Evolutionary conservation across 2,113 vertebrate genomes (phyloP).

Genomic region (Tauraco erythrolophus): DNA sequence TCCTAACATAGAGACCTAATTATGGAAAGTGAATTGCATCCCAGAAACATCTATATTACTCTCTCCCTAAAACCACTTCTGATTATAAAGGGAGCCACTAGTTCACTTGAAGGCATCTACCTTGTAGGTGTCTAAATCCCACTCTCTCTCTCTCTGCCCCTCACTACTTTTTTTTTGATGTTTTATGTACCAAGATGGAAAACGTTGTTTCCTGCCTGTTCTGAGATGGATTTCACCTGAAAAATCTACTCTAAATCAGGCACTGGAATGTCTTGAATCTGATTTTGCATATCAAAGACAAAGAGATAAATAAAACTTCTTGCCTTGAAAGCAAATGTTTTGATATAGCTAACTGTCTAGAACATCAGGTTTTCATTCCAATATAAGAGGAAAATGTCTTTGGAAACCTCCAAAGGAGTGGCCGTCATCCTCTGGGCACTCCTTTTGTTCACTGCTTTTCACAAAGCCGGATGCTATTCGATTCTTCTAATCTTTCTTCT

Average conservation of each 20-base stretch:
- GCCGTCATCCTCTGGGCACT: not conserved
- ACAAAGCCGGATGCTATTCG: not conserved
- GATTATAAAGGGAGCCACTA: not conserved
- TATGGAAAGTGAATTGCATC: not conserved
- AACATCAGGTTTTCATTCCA: not conserved
- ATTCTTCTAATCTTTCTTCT: not conserved
- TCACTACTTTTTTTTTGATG: not conserved
- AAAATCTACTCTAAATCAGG: rapidly evolving
- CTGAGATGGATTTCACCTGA: not conserved
- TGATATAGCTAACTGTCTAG: not conserved
- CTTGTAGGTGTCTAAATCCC: not conserved
- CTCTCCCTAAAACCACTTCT: not conserved
- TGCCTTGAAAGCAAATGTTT: not conserved
- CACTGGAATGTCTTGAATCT: not conserved
- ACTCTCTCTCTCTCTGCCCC: not conserved
- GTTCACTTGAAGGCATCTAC: not conserved
- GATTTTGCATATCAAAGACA: not conserved
- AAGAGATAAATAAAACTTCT: not conserved
- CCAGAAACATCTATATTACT: not conserved
- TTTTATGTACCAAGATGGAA: not conserved
- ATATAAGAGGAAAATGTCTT: not conserved
- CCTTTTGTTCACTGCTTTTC: not conserved
- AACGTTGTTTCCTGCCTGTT: not conserved
- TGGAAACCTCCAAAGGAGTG: not conserved
- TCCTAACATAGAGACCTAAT: not conserved